Base-by-base conservation (phyloP, 2,888 invertebrate species). In the Lissocephala sabroskyi region DNA sequence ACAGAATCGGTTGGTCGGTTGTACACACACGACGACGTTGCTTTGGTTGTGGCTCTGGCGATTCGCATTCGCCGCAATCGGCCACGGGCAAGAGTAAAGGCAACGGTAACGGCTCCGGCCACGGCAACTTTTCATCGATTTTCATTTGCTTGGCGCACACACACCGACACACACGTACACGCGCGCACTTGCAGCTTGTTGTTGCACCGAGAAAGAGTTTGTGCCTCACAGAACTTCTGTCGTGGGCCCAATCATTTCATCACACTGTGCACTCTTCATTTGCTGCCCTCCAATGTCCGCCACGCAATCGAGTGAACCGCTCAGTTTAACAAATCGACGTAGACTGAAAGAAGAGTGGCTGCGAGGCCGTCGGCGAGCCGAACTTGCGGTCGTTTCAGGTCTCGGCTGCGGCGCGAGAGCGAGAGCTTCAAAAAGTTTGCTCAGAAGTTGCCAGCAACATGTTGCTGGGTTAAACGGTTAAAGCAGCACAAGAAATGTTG, bases 271-370 rank as follows among this genome's bases (percentile, higher is more conserved):
- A 23, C n/a, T n/a, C 3, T 5, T 23, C 4, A 30, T 30, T 30
- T 11, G 10, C 6, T 14, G 2, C n/a, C 36, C 45, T 51, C 17
- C 6, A 40, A 11, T 30, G 29, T 23, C 45, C 49, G 49, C 56
- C 39, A 66, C 59, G 52, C 52, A 62, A 56, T 57, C 50, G 55
- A 60, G 79, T 62, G 81, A 82, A 83, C 84, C 80, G 78, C 65
- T 79, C 80, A 76, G 76, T 68, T 81, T 79, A 82, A 78, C 76
- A 76, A 75, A 79, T 79, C 77, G 79, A 80, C 77, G 79, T 80
- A 68, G 77, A 84, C 84, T 84, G 79, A 82, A 23, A 3, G 3
- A 7, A 23, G 23, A n/a, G 3, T 23, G 23, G 23, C 3, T 3
- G 23, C 23, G 4, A 23, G 23, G 3, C 23, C 3, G 23, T 23